Evolutionary conservation across 2,888 invertebrate genomes (phyloP).

Genomic region (Trichogramma evanescens): DNA sequence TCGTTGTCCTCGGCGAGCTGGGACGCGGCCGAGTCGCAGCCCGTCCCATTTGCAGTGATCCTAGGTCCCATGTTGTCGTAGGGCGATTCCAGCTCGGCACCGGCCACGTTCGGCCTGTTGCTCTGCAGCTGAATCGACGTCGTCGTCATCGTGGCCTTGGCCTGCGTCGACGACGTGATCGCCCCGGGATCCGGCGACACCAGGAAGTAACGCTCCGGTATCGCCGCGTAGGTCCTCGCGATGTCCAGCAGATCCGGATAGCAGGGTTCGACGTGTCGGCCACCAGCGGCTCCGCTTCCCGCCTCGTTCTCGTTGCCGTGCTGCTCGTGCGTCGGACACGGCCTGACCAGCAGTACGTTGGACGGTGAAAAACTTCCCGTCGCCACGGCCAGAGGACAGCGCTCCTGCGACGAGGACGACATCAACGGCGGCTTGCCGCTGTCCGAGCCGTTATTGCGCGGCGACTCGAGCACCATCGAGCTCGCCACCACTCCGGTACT

Average conservation of each 20-base stretch:
- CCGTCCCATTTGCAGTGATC: constrained; percentile 82
- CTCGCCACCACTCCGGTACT: not conserved
- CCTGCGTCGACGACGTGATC: constrained; percentile 71
- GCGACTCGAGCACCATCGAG: not conserved
- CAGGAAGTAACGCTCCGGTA: constrained; percentile 45
- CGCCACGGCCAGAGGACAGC: constrained; percentile 54
- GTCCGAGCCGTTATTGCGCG: constrained; percentile 26
- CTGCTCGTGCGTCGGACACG: not conserved
- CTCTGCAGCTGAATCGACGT: constrained; percentile 51
- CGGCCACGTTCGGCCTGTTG: constrained; percentile 31
- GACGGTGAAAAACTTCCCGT: not conserved
- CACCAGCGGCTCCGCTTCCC: no score
- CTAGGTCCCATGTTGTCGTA: constrained; percentile 89
- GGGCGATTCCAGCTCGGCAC: constrained; percentile 54
- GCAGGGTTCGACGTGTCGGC: constrained; percentile 51
- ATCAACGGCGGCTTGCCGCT: constrained; percentile 56
- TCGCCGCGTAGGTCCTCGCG: constrained; percentile 37
- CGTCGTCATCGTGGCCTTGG: constrained; percentile 50
- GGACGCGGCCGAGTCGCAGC: constrained; percentile 47
- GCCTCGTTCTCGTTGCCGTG: not conserved
- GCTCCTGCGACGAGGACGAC: constrained; percentile 76
- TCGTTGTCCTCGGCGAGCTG: constrained; percentile 44
- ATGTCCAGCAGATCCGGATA: constrained; percentile 77
- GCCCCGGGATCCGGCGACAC: constrained; percentile 45
- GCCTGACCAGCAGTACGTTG: not conserved